Evolutionary conservation across 2,888 invertebrate species (phyloP).

Genomic region (Heteromyza rotundicornis): DNA sequence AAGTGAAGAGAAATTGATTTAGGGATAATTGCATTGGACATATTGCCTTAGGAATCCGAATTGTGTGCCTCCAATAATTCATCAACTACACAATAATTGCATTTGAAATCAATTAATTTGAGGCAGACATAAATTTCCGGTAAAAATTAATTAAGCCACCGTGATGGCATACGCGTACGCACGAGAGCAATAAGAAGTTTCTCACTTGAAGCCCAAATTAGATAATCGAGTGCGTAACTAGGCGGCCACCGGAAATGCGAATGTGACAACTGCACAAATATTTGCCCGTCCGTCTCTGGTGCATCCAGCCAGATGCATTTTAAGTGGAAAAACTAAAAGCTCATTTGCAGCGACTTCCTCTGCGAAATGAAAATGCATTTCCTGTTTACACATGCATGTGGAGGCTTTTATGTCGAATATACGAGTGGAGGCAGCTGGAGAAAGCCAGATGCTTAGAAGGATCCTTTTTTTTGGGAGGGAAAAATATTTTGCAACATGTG

Average conservation of each 20-base stretch:
- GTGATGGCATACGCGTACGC: not conserved
- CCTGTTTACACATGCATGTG: constrained; percentile 39
- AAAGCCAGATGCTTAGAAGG: constrained; percentile 26
- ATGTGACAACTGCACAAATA: constrained; percentile 13
- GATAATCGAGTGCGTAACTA: not conserved
- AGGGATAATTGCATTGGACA: too few species aligned
- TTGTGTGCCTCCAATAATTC: not conserved
- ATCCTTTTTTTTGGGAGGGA: constrained; percentile 41
- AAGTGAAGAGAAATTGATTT: too few species aligned
- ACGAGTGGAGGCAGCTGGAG: constrained; percentile 5
- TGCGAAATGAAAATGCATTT: constrained; percentile 60
- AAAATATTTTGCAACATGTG: constrained; percentile 48
- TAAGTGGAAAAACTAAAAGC: constrained; percentile 56
- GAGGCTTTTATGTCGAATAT: not conserved
- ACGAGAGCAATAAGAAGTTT: not conserved
- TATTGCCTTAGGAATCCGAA: too few species aligned
- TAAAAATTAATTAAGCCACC: constrained; percentile 4
- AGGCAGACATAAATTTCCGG: constrained; percentile 49
- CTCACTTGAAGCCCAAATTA: not conserved
- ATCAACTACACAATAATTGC: constrained; percentile 25
- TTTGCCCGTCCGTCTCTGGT: too few species aligned
- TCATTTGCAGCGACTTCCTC: constrained; percentile 60
- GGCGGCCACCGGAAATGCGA: constrained; percentile 28
- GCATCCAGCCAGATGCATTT: constrained; percentile 27
- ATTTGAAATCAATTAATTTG: constrained; percentile 40